Base-by-base conservation (phyloP, 2,113 vertebrate species). In the Myotis davidii region DNA sequence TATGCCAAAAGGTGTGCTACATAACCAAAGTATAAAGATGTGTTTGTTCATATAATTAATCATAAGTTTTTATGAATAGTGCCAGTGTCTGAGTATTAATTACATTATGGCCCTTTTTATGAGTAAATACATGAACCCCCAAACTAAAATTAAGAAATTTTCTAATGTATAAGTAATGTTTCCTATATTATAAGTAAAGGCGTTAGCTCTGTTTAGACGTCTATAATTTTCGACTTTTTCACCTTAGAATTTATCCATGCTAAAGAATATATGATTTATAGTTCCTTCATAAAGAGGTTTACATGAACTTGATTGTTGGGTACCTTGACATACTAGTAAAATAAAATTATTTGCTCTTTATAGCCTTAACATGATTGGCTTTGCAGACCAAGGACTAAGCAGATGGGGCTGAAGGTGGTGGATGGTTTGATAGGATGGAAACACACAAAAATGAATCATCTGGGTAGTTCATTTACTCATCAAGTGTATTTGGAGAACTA, bases 111-210 rank as follows among this genome's bases (percentile, higher is more conserved):
- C 32, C 39, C 70, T 73, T 78, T 82, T 73, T 90, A 82, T 93
- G 17, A 90, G 50, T 96, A 78, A 95, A 74, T 25, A 50, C 2
- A 56, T 1, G 23, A 93, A 61, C 17, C 9, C 5, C 18, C n/a
- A 87, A 83, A 48, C 42, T 50, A 74, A 69, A 89, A 91, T 90
- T 88, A 52, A 85, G 84, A 91, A 69, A 54, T 67, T 84, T 54
- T 92, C 45, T 67, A 82, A 56, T 42, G 7, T 67, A 27, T 83
- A 84, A 90, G 52, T 48, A 85, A 74, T 20, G 67, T 72, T 90
- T 81, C 14, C 23, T 78, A 18, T 78, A 23, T 78, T 94, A 61
- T 85, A 86, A 93, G 67, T 27, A 87, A 82, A 86, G 18, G 0
- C 8, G 61, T 88, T 72, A 37, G 27, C 23, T 85, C 59, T 5